A percentile compares a stretch with the other conserved stretches of the same genome.
phyloP scores from a whole-genome alignment of 2,113 vertebrate genomes.

The Anarrhichthys ocellatus region DNA sequence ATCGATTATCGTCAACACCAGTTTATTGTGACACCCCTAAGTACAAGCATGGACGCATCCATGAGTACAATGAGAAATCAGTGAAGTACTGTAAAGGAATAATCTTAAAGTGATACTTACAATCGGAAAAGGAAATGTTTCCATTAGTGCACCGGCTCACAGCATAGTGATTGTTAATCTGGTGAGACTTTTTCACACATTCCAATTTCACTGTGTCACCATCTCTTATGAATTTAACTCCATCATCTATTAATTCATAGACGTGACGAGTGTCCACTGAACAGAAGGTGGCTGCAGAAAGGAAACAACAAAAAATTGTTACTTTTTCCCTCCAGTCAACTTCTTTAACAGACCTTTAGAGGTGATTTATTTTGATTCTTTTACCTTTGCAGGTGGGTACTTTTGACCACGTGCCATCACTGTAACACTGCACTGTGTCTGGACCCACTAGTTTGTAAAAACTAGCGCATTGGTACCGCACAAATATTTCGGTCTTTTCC shows the following conservation, averaged over 20 bases:
- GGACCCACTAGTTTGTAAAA: constrained; percentile 33
- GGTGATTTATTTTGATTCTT: neutral
- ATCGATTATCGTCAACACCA: neutral
- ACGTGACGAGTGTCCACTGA: constrained; percentile 16
- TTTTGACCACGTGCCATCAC: constrained; percentile 12
- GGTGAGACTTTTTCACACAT: neutral
- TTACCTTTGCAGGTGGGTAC: constrained; percentile 52
- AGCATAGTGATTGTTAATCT: neutral
- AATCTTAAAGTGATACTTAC: constrained; percentile 43
- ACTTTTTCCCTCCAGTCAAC: neutral
- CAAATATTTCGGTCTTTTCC: accelerated
- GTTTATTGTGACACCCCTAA: no score
- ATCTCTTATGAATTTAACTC: neutral
- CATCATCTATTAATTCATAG: accelerated
- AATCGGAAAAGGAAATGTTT: accelerated
- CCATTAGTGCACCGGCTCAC: accelerated
- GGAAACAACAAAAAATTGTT: neutral
- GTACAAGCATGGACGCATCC: no score
- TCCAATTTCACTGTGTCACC: accelerated
- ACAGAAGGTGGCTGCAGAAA: constrained; percentile 43
- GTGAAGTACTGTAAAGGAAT: neutral
- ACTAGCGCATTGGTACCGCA: neutral
- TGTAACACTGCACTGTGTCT: constrained; percentile 25
- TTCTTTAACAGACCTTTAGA: accelerated
- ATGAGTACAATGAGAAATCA: neutral